Percentiles rank a stretch among this genome's conserved stretches.
Conservation (phyloP, 2,888 invertebrate genomes). For the Agonopterix subpropinquella region DNA sequence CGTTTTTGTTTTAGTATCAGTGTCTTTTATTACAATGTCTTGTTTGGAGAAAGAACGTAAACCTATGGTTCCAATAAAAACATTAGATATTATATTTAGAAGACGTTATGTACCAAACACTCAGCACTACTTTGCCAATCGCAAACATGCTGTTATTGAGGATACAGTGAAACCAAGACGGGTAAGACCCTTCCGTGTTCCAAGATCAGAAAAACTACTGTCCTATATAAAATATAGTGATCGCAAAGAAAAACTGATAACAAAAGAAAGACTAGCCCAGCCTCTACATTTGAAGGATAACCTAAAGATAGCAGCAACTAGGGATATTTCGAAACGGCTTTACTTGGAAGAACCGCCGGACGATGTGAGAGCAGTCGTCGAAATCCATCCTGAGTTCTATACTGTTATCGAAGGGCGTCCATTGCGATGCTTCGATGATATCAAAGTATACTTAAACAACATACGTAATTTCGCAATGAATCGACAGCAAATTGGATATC, state of each 20-base stretch:
- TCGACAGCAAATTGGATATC: slow-evolving; percentile 65
- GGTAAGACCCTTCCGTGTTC: slow-evolving; percentile 46
- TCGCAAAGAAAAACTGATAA: slow-evolving; percentile 46
- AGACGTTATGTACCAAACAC: slow-evolving; percentile 64
- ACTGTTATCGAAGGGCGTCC: slow-evolving; percentile 77
- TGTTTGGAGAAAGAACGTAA: slow-evolving; percentile 51
- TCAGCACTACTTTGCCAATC: slow-evolving; percentile 63
- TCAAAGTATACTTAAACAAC: slow-evolving; percentile 74
- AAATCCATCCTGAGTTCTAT: slow-evolving; percentile 80
- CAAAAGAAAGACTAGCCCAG: slow-evolving; percentile 36
- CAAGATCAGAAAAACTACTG: slow-evolving; percentile 57
- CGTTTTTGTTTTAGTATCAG: neutral
- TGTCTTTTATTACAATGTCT: slow-evolving; percentile 27
- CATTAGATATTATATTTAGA: slow-evolving; percentile 61
- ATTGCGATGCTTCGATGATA: slow-evolving; percentile 73
- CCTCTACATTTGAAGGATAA: slow-evolving; percentile 60
- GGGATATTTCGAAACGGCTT: slow-evolving; percentile 74
- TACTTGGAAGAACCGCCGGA: slow-evolving; percentile 74
- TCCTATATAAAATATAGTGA: slow-evolving; percentile 68
- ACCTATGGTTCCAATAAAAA: slow-evolving; percentile 60
- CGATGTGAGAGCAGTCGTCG: slow-evolving; percentile 75
- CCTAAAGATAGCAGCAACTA: slow-evolving; percentile 53
- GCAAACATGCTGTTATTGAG: slow-evolving; percentile 41
- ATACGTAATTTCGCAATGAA: slow-evolving; percentile 67
- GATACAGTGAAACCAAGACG: slow-evolving; percentile 28